Percentiles rank a stretch among this genome's conserved stretches.
Conservation (phyloP, 2,113 vertebrate species). For the Corapipo altera region DNA sequence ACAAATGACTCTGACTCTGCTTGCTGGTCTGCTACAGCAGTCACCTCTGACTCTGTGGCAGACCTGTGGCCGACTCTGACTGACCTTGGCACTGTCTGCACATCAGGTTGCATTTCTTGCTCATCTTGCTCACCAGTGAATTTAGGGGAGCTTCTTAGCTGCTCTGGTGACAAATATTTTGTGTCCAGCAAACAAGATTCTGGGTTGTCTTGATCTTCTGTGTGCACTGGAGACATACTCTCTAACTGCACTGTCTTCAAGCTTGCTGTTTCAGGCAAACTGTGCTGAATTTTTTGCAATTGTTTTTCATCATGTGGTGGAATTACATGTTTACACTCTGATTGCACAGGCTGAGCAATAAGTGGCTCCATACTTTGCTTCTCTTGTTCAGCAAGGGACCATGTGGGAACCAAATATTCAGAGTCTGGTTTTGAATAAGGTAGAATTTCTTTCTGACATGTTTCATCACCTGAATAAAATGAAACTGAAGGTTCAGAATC, state of each 20-base stretch:
- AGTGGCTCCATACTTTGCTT: background rate
- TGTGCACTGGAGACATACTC: background rate
- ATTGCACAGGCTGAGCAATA: background rate
- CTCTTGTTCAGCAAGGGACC: background rate
- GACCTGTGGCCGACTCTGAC: background rate
- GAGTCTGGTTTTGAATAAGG: background rate
- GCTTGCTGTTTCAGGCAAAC: background rate
- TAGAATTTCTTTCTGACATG: background rate
- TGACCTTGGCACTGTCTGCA: background rate
- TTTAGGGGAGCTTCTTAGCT: background rate
- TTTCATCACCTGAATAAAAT: background rate
- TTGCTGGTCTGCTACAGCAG: background rate
- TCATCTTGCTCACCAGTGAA: background rate
- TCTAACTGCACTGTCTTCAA: background rate
- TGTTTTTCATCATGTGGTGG: background rate
- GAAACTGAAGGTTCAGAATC: background rate
- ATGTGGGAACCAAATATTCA: background rate
- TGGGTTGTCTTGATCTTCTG: background rate
- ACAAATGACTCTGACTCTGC: background rate
- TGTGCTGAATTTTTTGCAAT: background rate
- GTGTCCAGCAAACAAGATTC: background rate
- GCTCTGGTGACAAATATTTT: slow-evolving; percentile 20
- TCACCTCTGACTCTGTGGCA: background rate
- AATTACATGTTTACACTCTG: background rate
- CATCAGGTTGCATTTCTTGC: background rate